These are phyloP conservation scores for Lycocorax pyrrhopterus DNA, from an alignment of 2,113 vertebrate species.

Conservation along the genomic window DNA sequence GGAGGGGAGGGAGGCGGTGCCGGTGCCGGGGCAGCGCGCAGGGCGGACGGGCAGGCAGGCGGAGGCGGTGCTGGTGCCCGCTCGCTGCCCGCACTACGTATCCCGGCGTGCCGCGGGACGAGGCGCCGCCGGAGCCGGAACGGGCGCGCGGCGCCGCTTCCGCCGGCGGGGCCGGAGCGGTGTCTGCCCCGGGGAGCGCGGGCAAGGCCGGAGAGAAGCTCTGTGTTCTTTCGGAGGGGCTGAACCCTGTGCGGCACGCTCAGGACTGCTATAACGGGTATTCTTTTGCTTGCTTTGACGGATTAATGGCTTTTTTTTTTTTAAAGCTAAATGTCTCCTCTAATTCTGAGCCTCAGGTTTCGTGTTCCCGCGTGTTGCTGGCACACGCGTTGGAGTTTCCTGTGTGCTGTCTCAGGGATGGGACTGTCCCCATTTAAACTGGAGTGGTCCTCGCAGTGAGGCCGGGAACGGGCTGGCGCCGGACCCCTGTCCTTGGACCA, in stretches of 20 bases:
- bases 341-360: neutral
- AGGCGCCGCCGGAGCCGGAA: neutral
- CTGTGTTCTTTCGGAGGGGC: rapidly evolving
- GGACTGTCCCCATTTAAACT: neutral
- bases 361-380: neutral
- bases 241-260: too few relatives aligned
- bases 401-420: neutral
- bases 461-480: neutral
- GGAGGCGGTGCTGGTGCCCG: rapidly evolving
- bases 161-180: neutral
- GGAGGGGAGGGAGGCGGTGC: neutral
- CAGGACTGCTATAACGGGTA: neutral
- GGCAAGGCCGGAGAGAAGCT: rapidly evolving
- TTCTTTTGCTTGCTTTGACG: too few relatives aligned
- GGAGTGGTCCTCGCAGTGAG: neutral
- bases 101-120: neutral
- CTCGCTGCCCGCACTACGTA: neutral
- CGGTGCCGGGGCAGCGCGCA: neutral
- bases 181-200: rapidly evolving
- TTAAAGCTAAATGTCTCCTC: too few relatives aligned
- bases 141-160: neutral
- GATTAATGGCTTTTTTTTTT: too few relatives aligned
- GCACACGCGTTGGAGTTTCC: neutral
- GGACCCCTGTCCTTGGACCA: rapidly evolving
- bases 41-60: neutral